Base-by-base conservation (phyloP, 1,140 invertebrate species). In the Pachypsylla venusta region DNA sequence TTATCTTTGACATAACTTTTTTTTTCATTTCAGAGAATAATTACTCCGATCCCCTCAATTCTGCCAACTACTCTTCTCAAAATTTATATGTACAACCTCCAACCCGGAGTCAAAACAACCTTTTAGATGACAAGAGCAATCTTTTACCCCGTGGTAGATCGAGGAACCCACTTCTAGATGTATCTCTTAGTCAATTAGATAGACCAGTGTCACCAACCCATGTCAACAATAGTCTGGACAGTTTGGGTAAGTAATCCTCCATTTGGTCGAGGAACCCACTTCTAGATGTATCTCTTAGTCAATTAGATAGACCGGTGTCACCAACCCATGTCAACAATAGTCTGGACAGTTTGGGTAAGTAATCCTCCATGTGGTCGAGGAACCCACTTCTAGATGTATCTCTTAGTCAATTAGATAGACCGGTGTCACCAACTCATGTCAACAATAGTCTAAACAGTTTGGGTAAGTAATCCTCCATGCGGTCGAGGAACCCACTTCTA, bases 61-160 rank as follows among this genome's bases (percentile, higher is more conserved):
- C 73, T 14, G 71, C 73, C 16, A 76, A 79, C 63, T 90, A 91
- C 71, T 86, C 86, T 55, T 88, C 87, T 62, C 89, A 93, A 71
- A 93, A 93, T 72, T 72, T 93, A 13, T 93, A 93, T 66, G 90
- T 93, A 26, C 89, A 91, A 64, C 89, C 88, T 3, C 89, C 90
- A 0, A 88, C 85, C 1, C 75, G 85, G 61, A 64, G 53, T 24
- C 27, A 60, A 22, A 61, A 62, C 59, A 72, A 71, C 59, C 61
- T 69, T 10, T 70, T 72, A 57, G 81, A 84, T 61, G 81, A 83
- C 64, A 85, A 85, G 65, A 84, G 78, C 60, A 85, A 84, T 67
- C 71, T 84, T 22, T 77, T 80, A 16, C 77, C 82, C 2, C 70
- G 82, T 58, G 82, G 83, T 30, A 70, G 84, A 62, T 80, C 83